Evolutionary conservation across 2,113 vertebrate genomes (phyloP).

Genomic region (Prionailurus bengalensis): DNA sequence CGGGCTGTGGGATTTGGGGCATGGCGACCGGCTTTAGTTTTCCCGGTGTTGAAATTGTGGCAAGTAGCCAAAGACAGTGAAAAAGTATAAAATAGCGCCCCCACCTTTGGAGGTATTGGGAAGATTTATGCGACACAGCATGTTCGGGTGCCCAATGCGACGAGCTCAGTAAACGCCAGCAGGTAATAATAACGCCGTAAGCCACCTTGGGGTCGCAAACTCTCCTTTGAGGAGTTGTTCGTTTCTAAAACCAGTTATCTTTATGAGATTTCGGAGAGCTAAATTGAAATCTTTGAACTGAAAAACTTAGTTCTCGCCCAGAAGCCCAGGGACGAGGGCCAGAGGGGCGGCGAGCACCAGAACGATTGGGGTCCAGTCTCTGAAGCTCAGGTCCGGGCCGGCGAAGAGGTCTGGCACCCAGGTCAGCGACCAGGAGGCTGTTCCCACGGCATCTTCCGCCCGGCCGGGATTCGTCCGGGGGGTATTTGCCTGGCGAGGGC

Average conservation of each 20-base stretch:
- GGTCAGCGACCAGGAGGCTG: no score
- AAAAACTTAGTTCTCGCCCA: background rate
- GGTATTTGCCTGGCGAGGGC: no score
- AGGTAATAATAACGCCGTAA: fast-evolving
- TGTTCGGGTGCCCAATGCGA: no score
- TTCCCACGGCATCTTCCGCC: background rate
- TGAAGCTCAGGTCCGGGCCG: background rate
- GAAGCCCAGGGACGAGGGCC: background rate
- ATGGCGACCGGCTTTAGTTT: background rate
- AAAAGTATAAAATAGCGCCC: background rate
- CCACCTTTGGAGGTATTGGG: background rate
- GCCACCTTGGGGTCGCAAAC: background rate
- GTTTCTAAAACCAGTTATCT: background rate
- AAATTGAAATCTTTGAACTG: background rate
- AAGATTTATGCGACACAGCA: background rate
- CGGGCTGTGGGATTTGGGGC: fast-evolving
- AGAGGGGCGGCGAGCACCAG: no score
- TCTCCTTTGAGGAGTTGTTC: background rate
- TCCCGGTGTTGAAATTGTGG: background rate
- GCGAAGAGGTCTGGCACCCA: background rate
- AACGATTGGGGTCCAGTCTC: fast-evolving
- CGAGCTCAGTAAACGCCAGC: background rate
- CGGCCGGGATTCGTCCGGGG: background rate
- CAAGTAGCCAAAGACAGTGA: background rate
- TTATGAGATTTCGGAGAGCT: background rate